phyloP scores from a whole-genome alignment of 1,140 invertebrate species.

The Leptinotarsa lineolata region DNA sequence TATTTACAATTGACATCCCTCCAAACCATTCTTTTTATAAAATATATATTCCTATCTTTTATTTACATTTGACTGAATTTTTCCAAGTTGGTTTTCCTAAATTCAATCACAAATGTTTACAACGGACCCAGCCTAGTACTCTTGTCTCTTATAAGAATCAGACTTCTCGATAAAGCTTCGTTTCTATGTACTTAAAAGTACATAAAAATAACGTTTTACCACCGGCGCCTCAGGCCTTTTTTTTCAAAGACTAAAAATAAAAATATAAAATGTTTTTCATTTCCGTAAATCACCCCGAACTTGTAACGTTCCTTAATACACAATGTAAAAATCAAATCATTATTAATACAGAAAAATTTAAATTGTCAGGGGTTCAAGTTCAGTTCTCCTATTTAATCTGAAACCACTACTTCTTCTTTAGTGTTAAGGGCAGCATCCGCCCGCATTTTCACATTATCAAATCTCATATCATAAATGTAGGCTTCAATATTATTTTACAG shows the following conservation, averaged over 20 bases:
- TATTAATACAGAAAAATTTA: no score
- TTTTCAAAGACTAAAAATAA: conserved; percentile 36
- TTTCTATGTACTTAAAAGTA: conserved; percentile 26
- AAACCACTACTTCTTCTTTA: no score
- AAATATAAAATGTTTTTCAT: conserved; percentile 24
- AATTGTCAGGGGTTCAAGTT: no score
- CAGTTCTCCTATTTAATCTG: no score
- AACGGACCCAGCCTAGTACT: not conserved
- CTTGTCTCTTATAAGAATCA: conserved; percentile 15
- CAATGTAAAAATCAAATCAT: not conserved
- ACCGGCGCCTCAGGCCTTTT: conserved; percentile 11
- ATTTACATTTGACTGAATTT: not conserved
- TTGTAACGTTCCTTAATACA: not conserved
- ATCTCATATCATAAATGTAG: no score
- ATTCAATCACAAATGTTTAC: not conserved
- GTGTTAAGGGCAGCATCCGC: no score
- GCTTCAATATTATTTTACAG: no score
- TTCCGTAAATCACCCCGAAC: not conserved
- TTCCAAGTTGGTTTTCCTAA: not conserved
- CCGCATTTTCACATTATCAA: no score
- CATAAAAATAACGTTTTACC: conserved; percentile 9
- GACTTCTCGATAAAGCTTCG: conserved; percentile 25
- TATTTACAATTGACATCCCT: not conserved
- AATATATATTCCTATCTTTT: not conserved
- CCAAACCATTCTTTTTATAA: no score